phyloP scores from a whole-genome alignment of 2,113 vertebrate species.

The Carollia perspicillata region DNA sequence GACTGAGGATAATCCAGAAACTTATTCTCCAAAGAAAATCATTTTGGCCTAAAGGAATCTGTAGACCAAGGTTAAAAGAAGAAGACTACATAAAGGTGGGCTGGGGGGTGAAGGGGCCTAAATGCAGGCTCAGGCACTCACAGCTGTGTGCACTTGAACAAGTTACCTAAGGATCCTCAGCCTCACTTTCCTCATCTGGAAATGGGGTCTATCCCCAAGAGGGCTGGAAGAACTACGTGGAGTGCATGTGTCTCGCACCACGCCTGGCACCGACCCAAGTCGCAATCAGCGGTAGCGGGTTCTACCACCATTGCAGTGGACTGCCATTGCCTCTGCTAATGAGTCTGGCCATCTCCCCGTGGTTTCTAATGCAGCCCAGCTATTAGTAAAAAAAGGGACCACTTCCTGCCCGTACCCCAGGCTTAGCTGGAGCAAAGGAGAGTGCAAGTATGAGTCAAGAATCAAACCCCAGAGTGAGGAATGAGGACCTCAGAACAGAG shows the following conservation, averaged over 20 bases:
- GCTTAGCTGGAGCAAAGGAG: background rate
- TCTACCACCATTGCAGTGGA: background rate
- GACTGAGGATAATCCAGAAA: background rate
- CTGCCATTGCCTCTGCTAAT: background rate
- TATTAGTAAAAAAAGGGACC: background rate
- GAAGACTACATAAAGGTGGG: background rate
- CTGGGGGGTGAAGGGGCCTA: background rate
- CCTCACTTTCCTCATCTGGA: background rate
- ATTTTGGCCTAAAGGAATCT: background rate
- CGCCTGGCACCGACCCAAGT: background rate
- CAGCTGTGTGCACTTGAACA: background rate
- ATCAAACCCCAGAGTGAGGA: background rate
- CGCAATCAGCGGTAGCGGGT: background rate
- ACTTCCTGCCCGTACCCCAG: background rate
- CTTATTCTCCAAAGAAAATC: constrained; percentile 19
- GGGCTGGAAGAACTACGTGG: background rate
- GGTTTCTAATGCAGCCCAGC: background rate
- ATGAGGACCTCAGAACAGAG: background rate
- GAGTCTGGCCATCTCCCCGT: background rate
- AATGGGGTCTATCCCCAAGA: background rate
- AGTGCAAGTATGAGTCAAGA: background rate
- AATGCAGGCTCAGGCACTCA: background rate
- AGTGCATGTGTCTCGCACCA: background rate
- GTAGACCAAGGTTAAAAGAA: background rate
- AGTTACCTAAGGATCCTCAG: background rate